phyloP scores from a whole-genome alignment of 2,888 invertebrate species.

The Caenorhabditis uteleia region DNA sequence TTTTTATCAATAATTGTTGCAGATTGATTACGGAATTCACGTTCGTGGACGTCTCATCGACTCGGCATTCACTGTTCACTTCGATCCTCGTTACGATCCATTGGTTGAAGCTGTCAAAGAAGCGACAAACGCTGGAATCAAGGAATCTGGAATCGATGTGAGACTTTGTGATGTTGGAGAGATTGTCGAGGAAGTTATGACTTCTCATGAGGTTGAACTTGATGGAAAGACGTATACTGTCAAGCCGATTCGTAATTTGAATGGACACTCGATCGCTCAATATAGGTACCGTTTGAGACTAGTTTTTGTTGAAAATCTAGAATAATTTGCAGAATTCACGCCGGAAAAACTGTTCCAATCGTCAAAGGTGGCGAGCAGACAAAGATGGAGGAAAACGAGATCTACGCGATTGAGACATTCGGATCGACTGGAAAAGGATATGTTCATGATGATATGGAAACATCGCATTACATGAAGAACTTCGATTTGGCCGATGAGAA shows the following conservation, averaged over 20 bases:
- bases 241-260: constrained; percentile 95
- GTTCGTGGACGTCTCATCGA: constrained; percentile 83
- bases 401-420: constrained; percentile 98
- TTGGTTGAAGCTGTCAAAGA: constrained; percentile 93
- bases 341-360: constrained; percentile 98
- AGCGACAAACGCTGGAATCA: constrained; percentile 97
- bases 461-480: constrained; percentile 99
- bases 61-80: constrained; percentile 95
- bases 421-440: constrained; percentile 88
- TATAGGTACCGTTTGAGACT: constrained; percentile 75
- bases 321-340: constrained; percentile 73
- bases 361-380: constrained; percentile 97
- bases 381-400: constrained; percentile 83
- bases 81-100: constrained; percentile 93
- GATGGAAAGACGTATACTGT: constrained; percentile 92
- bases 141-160: constrained; percentile 92
- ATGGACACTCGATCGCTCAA: constrained; percentile 99
- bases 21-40: constrained; percentile 68
- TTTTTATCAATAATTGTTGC: background rate
- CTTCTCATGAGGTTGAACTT: constrained; percentile 95
- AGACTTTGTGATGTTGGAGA: constrained; percentile 93
- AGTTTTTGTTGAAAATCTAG: constrained; percentile 30
- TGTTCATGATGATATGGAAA: constrained; percentile 98
- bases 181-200: constrained; percentile 97
- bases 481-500: constrained; percentile 81